Percentiles rank a stretch among this genome's conserved stretches.
Evolutionary conservation across 2,113 vertebrate species (phyloP).

Genomic region (Hippocampus abdominalis): DNA sequence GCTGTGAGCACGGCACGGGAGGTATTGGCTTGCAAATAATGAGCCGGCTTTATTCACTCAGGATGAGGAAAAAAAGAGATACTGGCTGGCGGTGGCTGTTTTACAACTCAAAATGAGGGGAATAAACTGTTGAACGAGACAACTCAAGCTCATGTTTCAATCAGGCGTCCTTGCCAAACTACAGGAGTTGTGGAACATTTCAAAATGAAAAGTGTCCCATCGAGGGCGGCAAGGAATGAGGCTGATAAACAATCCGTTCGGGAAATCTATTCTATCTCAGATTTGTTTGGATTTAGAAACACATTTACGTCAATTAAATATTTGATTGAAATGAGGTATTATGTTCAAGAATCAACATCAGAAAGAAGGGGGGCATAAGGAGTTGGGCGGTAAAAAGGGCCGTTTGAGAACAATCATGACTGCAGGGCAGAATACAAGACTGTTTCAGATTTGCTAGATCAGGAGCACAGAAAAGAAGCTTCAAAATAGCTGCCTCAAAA

Average conservation of each 20-base stretch:
- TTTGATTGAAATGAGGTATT: neutral
- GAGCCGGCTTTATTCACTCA: slow-evolving; percentile 32
- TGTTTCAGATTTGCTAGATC: no score
- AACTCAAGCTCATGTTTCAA: slow-evolving; percentile 8
- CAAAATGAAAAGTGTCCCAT: neutral
- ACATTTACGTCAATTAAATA: neutral
- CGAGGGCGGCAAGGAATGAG: neutral
- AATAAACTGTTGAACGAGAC: slow-evolving; percentile 10
- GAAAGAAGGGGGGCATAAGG: neutral
- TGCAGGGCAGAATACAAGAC: no score
- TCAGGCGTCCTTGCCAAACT: neutral
- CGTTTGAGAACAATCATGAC: no score
- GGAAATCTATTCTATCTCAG: neutral
- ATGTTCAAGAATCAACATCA: neutral
- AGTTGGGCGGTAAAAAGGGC: no score
- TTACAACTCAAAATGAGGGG: neutral
- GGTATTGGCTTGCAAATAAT: slow-evolving; percentile 34
- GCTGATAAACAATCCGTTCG: neutral
- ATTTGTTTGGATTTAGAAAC: neutral
- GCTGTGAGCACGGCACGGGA: neutral
- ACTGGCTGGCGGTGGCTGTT: neutral
- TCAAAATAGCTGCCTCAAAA: no score
- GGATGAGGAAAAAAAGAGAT: slow-evolving; percentile 5
- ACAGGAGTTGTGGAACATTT: neutral
- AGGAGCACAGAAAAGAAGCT: no score